Base-by-base conservation (phyloP, 2,113 vertebrate genomes). In the Rhinolophus sinicus region DNA sequence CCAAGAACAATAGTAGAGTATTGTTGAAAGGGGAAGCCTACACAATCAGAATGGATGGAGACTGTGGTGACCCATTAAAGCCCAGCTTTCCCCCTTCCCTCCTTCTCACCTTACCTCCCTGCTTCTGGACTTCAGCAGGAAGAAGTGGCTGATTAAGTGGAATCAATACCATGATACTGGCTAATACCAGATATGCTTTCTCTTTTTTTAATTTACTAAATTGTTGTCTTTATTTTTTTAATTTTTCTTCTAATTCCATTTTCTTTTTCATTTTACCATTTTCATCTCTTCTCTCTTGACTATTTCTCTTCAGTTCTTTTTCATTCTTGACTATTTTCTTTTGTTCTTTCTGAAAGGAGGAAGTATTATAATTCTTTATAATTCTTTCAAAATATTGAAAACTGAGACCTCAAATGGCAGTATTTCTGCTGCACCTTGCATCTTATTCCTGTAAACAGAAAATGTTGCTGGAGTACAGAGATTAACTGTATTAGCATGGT, bases 351-450 rank as follows among this genome's bases (percentile, higher is more conserved):
- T 94, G 35, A 95, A 81, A 95, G 19, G 11, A 84, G 52, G 88
- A 93, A 47, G 3, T 84, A 54, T 76, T 89, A 44, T 44, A 44
- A 44, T 92, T 62, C 92, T 15, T 75, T 96, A 54, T 88, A 94
- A 94, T 95, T 84, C 56, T 38, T 90, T 90, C 10, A 87, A 88
- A 67, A 44, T 88, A 64, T 69, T 88, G 22, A 97, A 95, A 96
- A 93, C 14, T 90, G 52, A 95, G 67, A 60, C 30, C n/a, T 94
- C 58, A 82, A 90, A 82, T 77, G 56, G 8, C 54, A 86, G 3
- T 92, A 26, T 88, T 93, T 97, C 62, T 83, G 69, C 1, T 89
- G 21, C 78, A 92, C 28, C 26, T 33, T 14, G 69, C 4, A 19
- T 86, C 35, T 93, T 92, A 84, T 88, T 94, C 33, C 73, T 92